Evolutionary conservation across 2,113 vertebrate genomes (phyloP).

Genomic region (Spea multiplicata): DNA sequence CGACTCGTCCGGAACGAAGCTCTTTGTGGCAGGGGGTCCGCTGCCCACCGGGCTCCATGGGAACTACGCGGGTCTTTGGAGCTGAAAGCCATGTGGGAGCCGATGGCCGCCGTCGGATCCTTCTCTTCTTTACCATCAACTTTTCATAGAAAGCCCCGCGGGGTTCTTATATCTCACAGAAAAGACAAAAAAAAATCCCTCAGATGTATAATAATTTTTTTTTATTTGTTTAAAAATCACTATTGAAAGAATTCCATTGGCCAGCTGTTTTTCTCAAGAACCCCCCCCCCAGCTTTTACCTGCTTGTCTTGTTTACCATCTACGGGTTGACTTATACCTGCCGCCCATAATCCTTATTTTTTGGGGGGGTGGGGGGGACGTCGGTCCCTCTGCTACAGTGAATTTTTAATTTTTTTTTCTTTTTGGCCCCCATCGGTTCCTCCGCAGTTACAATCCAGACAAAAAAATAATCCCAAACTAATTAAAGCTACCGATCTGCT

Average conservation of each 20-base stretch:
- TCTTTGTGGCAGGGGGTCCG: constrained; percentile 95
- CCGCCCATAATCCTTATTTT: too few relatives aligned
- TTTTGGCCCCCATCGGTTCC: too few relatives aligned
- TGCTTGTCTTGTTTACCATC: too few relatives aligned
- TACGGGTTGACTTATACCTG: too few relatives aligned
- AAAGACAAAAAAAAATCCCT: constrained; percentile 33
- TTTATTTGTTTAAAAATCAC: background rate
- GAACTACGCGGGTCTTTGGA: constrained; percentile 97
- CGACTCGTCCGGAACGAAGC: constrained; percentile 93
- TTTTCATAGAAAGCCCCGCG: background rate
- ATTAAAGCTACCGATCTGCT: too few relatives aligned
- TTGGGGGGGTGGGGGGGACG: too few relatives aligned
- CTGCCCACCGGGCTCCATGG: constrained; percentile 96
- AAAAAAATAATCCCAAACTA: too few relatives aligned
- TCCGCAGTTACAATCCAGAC: too few relatives aligned
- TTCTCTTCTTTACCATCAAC: background rate
- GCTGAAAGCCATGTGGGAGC: constrained; percentile 61
- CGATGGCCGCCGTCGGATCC: background rate
- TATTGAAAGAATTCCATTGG: constrained; percentile 52
- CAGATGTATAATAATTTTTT: constrained; percentile 43
- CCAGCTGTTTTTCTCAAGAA: constrained; percentile 42
- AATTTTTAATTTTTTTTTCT: too few relatives aligned
- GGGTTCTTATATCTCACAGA: background rate
- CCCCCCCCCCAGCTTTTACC: too few relatives aligned
- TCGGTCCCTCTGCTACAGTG: too few relatives aligned